Conservation (phyloP, 2,113 vertebrate genomes). For the Danionella cerebrum region DNA sequence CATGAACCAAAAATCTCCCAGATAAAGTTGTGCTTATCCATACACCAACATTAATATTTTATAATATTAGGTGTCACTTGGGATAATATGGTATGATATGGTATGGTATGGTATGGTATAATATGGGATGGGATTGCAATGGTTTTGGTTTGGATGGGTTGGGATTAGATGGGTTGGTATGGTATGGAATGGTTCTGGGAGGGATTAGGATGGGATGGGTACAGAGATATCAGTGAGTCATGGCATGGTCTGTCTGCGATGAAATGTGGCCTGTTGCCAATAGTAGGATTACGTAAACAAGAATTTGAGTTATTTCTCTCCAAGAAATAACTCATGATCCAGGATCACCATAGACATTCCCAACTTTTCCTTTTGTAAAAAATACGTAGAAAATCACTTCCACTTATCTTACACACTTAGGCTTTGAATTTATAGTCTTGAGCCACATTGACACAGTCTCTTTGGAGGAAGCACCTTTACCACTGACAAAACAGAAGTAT, state of each 20-base stretch:
- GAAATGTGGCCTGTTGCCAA: constrained; percentile 44
- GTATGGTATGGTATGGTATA: too few species aligned
- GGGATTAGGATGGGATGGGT: constrained; percentile 33
- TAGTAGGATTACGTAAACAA: too few species aligned
- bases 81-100: too few species aligned
- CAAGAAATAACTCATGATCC: too few species aligned
- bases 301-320: constrained; percentile 47
- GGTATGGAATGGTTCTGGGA: constrained; percentile 33
- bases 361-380: constrained; percentile 38
- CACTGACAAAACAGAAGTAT: constrained; percentile 43
- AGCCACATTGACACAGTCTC: constrained; percentile 36
- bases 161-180: too few species aligned
- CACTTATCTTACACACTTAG: constrained; percentile 10
- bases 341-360: constrained; percentile 44
- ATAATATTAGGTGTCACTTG: too few species aligned
- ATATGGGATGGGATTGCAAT: background rate
- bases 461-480: constrained; percentile 29
- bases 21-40: too few species aligned
- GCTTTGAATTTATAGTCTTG: constrained; percentile 34
- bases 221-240: constrained; percentile 14
- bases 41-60: too few species aligned
- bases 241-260: constrained; percentile 34
- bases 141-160: too few species aligned
- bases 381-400: constrained; percentile 46
- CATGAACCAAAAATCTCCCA: too few species aligned